Percentiles rank a stretch among this genome's conserved stretches.
phyloP scores from a whole-genome alignment of 1,140 invertebrate genomes.

The Cydia amplana region DNA sequence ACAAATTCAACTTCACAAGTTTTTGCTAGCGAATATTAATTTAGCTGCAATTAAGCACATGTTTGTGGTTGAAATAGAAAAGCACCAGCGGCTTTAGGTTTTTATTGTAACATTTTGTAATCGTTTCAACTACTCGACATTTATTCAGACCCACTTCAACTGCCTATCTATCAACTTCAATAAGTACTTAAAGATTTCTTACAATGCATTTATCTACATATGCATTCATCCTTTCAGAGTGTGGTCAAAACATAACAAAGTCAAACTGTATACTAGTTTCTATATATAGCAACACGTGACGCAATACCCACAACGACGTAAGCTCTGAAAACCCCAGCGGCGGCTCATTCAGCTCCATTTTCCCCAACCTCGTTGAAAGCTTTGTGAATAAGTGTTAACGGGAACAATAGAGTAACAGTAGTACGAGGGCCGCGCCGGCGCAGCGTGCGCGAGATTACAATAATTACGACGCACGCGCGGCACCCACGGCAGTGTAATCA shows the following conservation, averaged over 20 bases:
- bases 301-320: not conserved
- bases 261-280: not conserved
- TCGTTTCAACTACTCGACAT: no score
- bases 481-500: slow-evolving; percentile 61
- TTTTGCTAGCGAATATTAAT: no score
- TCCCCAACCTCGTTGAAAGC: slow-evolving; percentile 32
- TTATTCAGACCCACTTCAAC: no score
- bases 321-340: slow-evolving; percentile 19
- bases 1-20: no score
- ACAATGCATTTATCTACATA: no score
- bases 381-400: slow-evolving; percentile 37
- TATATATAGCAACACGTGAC: not conserved
- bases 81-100: no score
- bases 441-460: slow-evolving; percentile 66
- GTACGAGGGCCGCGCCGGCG: slow-evolving; percentile 54
- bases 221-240: not conserved
- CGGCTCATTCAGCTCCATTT: slow-evolving; percentile 14
- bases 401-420: slow-evolving; percentile 55
- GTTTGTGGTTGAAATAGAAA: no score
- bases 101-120: no score
- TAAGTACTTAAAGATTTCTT: no score
- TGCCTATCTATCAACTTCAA: no score
- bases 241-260: not conserved
- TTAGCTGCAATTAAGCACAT: no score
- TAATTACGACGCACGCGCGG: slow-evolving; percentile 67